phyloP scores from a whole-genome alignment of 1,140 invertebrate species.

The Leptinotarsa defecta region DNA sequence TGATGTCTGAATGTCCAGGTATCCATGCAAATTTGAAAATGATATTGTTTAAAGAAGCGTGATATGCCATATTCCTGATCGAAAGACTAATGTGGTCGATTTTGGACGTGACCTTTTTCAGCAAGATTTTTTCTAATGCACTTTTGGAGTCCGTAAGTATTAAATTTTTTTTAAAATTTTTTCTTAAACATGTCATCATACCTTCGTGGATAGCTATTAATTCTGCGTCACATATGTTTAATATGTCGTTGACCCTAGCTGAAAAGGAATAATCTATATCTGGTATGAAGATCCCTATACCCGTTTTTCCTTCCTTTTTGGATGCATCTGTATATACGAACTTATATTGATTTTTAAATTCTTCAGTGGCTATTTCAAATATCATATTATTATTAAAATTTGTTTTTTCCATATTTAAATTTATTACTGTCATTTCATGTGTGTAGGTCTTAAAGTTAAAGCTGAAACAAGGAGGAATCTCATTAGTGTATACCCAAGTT shows the following conservation, averaged over 20 bases:
- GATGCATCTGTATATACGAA: neutral
- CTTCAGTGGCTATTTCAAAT: too few relatives aligned
- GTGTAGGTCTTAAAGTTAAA: neutral
- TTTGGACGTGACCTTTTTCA: neutral
- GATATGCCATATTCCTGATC: slow-evolving; percentile 13
- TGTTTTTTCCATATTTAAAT: too few relatives aligned
- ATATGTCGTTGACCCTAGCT: neutral
- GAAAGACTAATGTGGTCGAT: neutral
- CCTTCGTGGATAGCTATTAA: neutral
- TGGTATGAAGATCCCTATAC: neutral
- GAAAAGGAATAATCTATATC: neutral
- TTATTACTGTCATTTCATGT: too few relatives aligned
- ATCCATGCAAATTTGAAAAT: slow-evolving; percentile 24
- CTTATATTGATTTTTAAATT: too few relatives aligned
- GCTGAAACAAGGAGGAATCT: neutral
- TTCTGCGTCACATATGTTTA: neutral
- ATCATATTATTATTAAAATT: too few relatives aligned
- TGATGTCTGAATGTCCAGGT: slow-evolving; percentile 1
- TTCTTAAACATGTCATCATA: too few relatives aligned
- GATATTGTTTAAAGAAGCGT: neutral
- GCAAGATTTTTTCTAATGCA: slow-evolving; percentile 26
- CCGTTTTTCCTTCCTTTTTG: neutral
- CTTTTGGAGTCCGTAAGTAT: slow-evolving; percentile 29
- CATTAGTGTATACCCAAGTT: neutral
- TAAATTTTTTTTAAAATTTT: neutral